Evolutionary conservation across 2,888 invertebrate genomes (phyloP), one percentile per base, ranked within the genome.

Genomic region (Drosophila longiperda): DNA sequence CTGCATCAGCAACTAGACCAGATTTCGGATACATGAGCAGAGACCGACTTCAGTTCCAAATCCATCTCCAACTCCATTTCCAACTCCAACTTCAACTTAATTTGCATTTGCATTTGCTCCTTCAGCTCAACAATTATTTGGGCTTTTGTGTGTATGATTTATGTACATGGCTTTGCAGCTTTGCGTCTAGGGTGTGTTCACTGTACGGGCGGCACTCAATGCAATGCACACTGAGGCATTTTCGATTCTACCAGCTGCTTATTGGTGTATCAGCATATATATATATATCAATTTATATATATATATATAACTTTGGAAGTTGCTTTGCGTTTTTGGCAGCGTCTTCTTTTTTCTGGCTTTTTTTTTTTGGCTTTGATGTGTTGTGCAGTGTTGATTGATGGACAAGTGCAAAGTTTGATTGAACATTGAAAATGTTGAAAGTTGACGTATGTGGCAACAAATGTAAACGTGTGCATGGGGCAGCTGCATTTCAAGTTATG

Each of bases 371-470:
- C 83, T 84, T 84, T 89, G 84, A 84, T 84, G 84, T 84, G 87
- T 67, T 73, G 55, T 52, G 23, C 63, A 38, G 66, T 73, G 89
- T 57, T 84, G 84, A 84, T 87, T 70, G 84, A 84, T 87, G 75
- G 89, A 64, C 68, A 66, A 67, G 73, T 83, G 87, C 88, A 69
- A 87, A 83, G 82, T 84, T 84, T 84, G 84, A 84, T 84, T 87
- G 84, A 89, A 87, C 82, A 70, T 80, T 50, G 71, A 54, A 69
- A 63, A 32, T 36, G 55, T 33, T 26, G 26, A 11, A n/a, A 29
- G n/a, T 40, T 38, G 32, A 29, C 20, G 50, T 62, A 23, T 45
- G 72, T 59, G 73, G 61, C 61, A 58, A 64, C 33, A 34, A 29
- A 38, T 50, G 54, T 55, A 61, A 26, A 15, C 20, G 45, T 15